phyloP scores from a whole-genome alignment of 2,888 invertebrate genomes.

The Apamea anceps region DNA sequence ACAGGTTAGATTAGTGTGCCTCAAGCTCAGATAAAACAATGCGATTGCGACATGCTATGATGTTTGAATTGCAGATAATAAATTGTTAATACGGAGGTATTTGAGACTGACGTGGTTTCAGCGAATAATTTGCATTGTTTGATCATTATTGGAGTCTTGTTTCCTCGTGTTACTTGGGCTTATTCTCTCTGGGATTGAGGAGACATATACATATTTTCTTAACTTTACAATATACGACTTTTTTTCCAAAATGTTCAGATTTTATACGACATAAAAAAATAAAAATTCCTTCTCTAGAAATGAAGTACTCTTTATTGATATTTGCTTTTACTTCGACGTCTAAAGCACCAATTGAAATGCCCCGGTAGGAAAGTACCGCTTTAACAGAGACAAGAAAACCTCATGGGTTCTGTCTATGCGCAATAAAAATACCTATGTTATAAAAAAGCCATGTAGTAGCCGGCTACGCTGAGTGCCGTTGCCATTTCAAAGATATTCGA shows the following conservation, averaged over 20 bases:
- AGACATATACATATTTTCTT: background rate
- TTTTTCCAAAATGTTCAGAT: background rate
- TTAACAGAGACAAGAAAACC: slow-evolving; percentile 35
- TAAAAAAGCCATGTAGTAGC: slow-evolving; percentile 15
- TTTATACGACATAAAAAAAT: slow-evolving; percentile 8
- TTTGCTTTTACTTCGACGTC: slow-evolving; percentile 65
- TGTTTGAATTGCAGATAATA: slow-evolving; percentile 68
- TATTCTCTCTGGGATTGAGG: background rate
- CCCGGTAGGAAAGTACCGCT: slow-evolving; percentile 44
- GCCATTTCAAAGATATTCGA: slow-evolving; percentile 61
- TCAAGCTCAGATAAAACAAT: slow-evolving; percentile 75
- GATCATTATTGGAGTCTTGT: slow-evolving; percentile 12
- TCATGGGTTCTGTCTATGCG: slow-evolving; percentile 21
- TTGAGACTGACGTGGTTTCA: slow-evolving; percentile 51
- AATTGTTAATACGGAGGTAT: slow-evolving; percentile 59
- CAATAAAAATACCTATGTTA: slow-evolving; percentile 45
- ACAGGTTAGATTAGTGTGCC: slow-evolving; percentile 76
- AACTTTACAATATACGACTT: background rate
- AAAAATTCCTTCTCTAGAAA: slow-evolving; percentile 48
- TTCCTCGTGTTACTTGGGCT: background rate
- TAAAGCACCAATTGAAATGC: slow-evolving; percentile 54
- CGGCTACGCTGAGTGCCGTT: slow-evolving; percentile 34
- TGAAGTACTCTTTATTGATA: slow-evolving; percentile 56
- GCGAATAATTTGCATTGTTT: slow-evolving; percentile 43
- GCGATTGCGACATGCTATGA: slow-evolving; percentile 74